These are phyloP conservation scores for Aphelenchoides fujianensis DNA, from an alignment of 1,140 invertebrate genomes.

Conservation along the genomic window DNA sequence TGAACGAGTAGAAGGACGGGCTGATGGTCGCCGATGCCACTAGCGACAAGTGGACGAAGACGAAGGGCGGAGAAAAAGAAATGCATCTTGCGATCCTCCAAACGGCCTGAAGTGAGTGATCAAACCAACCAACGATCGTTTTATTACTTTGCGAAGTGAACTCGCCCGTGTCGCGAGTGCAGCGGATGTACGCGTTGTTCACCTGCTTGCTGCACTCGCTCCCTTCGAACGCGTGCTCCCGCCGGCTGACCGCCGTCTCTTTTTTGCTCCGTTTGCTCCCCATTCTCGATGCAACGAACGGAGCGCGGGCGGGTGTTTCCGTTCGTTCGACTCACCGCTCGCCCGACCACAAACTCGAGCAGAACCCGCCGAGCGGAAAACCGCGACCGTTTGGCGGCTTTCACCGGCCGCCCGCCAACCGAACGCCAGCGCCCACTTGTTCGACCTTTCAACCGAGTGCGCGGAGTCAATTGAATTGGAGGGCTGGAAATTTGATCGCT, in stretches of 20 bases:
- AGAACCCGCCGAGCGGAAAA: not conserved
- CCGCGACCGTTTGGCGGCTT: not conserved
- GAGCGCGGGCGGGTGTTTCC: not conserved
- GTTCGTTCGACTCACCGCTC: not conserved
- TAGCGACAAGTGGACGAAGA: not conserved
- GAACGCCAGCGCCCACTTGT: not conserved
- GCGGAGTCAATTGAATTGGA: too few relatives aligned
- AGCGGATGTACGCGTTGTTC: not conserved
- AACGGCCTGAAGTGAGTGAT: too few relatives aligned
- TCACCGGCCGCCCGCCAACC: not conserved
- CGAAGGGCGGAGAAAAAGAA: not conserved
- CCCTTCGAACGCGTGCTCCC: too few relatives aligned
- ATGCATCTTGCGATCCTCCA: too few relatives aligned
- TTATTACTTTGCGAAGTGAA: not conserved
- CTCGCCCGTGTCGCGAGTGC: not conserved
- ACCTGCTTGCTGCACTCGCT: too few relatives aligned
- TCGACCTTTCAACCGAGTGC: not conserved
- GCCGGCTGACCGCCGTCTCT: too few relatives aligned
- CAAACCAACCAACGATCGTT: not conserved
- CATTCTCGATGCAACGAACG: not conserved
- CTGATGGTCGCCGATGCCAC: not conserved
- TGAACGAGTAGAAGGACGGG: not conserved
- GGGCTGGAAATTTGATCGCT: too few relatives aligned
- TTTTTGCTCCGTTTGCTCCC: too few relatives aligned
- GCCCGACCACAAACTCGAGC: not conserved